A percentile compares a stretch with the other conserved stretches of the same genome.
These are phyloP conservation scores for Siniperca chuatsi DNA, from an alignment of 2,113 vertebrate species.

Conservation along the genomic window DNA sequence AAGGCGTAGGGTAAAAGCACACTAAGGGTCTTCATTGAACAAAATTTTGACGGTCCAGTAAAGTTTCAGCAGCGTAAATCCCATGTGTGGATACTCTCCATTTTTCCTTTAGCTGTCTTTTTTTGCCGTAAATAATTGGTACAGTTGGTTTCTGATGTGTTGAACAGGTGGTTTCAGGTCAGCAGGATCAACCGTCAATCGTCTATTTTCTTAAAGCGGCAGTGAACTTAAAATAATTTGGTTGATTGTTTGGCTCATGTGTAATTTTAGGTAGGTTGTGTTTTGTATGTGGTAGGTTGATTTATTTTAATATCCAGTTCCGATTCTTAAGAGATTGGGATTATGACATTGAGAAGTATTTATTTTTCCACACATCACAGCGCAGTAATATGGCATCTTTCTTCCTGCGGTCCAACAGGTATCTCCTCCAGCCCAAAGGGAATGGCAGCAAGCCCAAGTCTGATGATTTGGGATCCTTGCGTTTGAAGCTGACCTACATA, in stretches of 20 bases:
- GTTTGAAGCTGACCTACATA: conserved; percentile 94
- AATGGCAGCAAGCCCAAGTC: conserved; percentile 95
- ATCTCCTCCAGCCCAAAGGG: conserved; percentile 95
- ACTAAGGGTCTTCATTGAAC: neutral
- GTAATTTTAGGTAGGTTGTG: neutral
- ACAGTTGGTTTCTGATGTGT: neutral
- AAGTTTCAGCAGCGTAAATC: neutral
- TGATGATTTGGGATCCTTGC: conserved; percentile 94
- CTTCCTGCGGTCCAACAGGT: conserved; percentile 83
- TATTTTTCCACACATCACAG: neutral
- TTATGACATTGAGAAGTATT: neutral
- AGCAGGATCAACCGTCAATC: neutral
- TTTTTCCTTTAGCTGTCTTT: neutral
- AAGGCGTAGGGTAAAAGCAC: neutral
- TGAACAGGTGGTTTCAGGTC: neutral
- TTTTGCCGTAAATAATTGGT: neutral
- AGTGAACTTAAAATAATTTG: neutral
- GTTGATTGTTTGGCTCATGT: neutral
- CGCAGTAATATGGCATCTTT: neutral
- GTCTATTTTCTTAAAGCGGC: neutral
- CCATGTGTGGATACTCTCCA: neutral
- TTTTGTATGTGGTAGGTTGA: neutral
- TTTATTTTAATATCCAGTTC: neutral
- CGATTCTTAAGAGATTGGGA: neutral
- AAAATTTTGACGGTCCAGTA: neutral